These are phyloP conservation scores for Cyanistes caeruleus DNA, from an alignment of 2,113 vertebrate genomes.

Conservation along the genomic window DNA sequence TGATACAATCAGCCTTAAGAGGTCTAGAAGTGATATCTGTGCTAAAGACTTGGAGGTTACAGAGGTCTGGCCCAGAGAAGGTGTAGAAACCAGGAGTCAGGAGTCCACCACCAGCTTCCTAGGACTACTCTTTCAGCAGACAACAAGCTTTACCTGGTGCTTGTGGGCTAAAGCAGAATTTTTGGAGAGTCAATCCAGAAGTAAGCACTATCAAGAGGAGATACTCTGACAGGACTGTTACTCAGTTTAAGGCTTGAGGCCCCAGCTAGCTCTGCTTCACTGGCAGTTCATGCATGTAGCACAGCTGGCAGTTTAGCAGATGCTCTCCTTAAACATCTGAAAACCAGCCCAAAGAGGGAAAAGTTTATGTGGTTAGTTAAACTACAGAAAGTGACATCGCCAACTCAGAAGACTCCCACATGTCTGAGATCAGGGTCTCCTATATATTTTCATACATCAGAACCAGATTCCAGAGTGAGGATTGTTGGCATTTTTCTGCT, in stretches of 20 bases:
- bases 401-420: background rate
- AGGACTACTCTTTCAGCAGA: background rate
- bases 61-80: background rate
- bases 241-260: background rate
- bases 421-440: background rate
- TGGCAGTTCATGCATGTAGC: background rate
- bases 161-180: background rate
- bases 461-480: background rate
- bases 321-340: background rate
- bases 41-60: background rate
- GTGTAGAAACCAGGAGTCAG: background rate
- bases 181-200: background rate
- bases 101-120: background rate
- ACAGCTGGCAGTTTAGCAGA: background rate
- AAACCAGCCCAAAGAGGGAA: background rate
- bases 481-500: background rate
- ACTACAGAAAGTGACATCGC: background rate
- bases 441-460: background rate
- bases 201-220: background rate
- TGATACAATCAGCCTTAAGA: background rate
- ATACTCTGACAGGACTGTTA: background rate
- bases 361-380: background rate
- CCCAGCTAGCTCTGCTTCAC: background rate
- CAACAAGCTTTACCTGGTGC: background rate
- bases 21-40: background rate